phyloP scores from a whole-genome alignment of 2,888 invertebrate species.

The Clitarchus hookeri region DNA sequence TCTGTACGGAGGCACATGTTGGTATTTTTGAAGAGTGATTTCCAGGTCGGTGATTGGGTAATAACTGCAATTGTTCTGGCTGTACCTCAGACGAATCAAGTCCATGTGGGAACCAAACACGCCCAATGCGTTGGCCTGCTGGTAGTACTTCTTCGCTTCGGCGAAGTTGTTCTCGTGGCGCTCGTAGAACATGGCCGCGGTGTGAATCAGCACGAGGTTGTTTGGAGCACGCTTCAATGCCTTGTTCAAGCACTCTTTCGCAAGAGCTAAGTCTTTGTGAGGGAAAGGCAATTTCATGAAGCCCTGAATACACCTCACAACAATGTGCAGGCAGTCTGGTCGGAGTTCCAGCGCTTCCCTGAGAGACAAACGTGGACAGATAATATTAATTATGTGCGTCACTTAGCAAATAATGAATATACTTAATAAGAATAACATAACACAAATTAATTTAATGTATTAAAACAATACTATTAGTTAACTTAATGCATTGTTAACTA shows the following conservation, averaged over 20 bases:
- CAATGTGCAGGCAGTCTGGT: constrained; percentile 26
- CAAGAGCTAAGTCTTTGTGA: constrained; percentile 23
- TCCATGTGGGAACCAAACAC: constrained; percentile 21
- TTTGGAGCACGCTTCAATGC: constrained; percentile 32
- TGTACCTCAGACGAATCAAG: neutral
- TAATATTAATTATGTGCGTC: neutral
- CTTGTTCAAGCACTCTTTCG: constrained; percentile 32
- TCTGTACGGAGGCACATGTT: constrained; percentile 18
- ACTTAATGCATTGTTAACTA: too few relatives aligned
- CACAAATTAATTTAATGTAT: too few relatives aligned
- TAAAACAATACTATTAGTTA: too few relatives aligned
- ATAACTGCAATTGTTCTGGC: neutral
- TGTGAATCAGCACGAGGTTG: constrained; percentile 33
- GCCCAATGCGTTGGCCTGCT: neutral
- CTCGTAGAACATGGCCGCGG: constrained; percentile 2
- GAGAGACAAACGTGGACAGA: neutral
- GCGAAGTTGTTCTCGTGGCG: neutral
- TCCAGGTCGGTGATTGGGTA: constrained; percentile 29
- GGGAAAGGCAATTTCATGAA: constrained; percentile 30
- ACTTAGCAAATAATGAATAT: too few relatives aligned
- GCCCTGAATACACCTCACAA: constrained; percentile 32
- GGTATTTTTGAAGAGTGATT: neutral
- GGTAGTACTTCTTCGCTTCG: neutral
- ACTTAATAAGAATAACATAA: too few relatives aligned
- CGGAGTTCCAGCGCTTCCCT: constrained; percentile 26